Conservation (phyloP, 1,140 invertebrate genomes). For the Paralvinella palmiformis region DNA sequence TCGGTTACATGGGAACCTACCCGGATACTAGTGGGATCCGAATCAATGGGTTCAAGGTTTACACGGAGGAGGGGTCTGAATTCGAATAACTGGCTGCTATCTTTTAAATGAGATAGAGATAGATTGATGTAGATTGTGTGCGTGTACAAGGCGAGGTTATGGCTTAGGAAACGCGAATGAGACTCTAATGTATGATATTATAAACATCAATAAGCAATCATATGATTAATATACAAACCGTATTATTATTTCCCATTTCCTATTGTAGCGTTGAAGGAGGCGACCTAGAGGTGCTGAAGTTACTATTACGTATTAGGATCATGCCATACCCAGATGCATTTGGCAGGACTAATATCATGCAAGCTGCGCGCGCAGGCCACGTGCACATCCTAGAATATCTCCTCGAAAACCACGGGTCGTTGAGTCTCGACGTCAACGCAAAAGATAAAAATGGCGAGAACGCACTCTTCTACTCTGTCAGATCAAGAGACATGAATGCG, state of each 20-base stretch:
- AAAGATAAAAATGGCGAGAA: slow-evolving; percentile 19
- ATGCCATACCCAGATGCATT: slow-evolving; percentile 2
- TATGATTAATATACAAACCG: no score
- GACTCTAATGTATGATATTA: no score
- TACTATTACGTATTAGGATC: slow-evolving; percentile 14
- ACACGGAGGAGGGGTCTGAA: no score
- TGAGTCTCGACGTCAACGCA: slow-evolving; percentile 12
- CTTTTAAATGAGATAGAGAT: no score
- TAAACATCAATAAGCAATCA: no score
- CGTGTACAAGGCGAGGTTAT: no score
- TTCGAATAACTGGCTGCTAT: no score
- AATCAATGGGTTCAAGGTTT: no score
- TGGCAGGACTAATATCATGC: slow-evolving; percentile 18
- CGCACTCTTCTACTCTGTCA: slow-evolving; percentile 19
- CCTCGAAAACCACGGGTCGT: neutral
- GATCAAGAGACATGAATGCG: neutral
- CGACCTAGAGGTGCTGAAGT: slow-evolving; percentile 15
- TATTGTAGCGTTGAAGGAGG: slow-evolving; percentile 16
- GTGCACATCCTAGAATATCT: slow-evolving; percentile 16
- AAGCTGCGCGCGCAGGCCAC: slow-evolving; percentile 16
- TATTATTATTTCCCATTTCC: neutral
- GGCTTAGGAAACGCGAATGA: no score
- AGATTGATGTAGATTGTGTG: no score
- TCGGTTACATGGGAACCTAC: no score
- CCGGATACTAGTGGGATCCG: no score